phyloP scores from a whole-genome alignment of 2,888 invertebrate species.

The Conops quadrifasciatus region DNA sequence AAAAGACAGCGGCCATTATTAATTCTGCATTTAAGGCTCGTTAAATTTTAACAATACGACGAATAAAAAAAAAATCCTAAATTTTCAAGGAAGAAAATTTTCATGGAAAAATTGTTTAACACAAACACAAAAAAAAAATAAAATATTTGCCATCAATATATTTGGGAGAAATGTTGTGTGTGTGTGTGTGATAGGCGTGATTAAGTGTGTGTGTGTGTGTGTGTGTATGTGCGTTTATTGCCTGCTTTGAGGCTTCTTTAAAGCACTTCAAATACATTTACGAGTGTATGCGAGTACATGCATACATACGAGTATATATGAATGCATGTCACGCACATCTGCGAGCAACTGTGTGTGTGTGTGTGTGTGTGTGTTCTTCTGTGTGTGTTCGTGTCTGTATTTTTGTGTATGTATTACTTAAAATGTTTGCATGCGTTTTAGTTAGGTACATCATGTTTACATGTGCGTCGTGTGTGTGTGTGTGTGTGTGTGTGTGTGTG shows the following conservation, averaged over 20 bases:
- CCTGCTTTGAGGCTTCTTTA: conserved; percentile 18
- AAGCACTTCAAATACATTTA: no score
- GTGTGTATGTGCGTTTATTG: conserved; percentile 6
- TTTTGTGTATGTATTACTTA: not conserved
- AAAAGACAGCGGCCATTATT: no score
- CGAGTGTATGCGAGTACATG: no score
- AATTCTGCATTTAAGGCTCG: no score
- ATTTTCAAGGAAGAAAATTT: no score
- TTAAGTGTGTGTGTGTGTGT: not conserved
- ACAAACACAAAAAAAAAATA: no score
- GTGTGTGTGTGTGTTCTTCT: not conserved
- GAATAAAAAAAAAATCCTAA: no score
- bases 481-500: conserved; percentile 23
- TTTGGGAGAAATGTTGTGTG: no score
- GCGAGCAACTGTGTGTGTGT: not conserved
- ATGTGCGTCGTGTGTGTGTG: not conserved
- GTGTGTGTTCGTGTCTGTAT: conserved; percentile 24
- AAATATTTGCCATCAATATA: no score
- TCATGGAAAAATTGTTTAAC: no score
- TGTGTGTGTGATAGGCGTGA: not conserved
- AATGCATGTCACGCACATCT: not conserved
- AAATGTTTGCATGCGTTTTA: no score
- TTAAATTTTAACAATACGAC: no score
- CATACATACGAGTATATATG: not conserved
- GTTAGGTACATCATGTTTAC: conserved; percentile 7